Conservation (phyloP, 1,140 invertebrate genomes). For the Tetramorium parvispinum region DNA sequence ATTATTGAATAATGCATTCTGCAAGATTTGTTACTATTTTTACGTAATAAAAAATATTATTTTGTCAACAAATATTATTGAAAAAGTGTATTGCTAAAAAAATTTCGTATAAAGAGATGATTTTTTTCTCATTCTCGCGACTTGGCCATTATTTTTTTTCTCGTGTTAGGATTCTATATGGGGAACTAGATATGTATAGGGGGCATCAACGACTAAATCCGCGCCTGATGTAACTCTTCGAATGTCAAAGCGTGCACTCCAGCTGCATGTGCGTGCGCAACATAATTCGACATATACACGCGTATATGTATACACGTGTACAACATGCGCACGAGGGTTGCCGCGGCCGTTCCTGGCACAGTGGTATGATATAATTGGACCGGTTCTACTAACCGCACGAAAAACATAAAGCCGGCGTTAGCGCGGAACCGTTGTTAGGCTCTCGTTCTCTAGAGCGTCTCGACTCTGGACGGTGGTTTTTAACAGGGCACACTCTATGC, state of each 20-base stretch:
- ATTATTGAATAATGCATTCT: background rate
- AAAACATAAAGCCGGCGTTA: constrained; percentile 68
- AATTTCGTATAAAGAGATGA: background rate
- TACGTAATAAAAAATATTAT: background rate
- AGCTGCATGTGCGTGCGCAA: background rate
- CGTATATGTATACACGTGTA: background rate
- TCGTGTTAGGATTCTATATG: background rate
- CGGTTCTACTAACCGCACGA: constrained; percentile 78
- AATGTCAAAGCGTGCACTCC: constrained; percentile 5
- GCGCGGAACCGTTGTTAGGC: constrained; percentile 72
- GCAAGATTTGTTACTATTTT: background rate
- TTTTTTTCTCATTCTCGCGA: no score
- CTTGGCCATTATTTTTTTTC: background rate
- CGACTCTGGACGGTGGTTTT: constrained; percentile 20
- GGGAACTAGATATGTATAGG: background rate
- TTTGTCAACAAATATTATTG: background rate
- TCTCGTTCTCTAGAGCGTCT: constrained; percentile 20
- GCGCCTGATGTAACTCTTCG: background rate
- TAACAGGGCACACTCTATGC: constrained; percentile 36
- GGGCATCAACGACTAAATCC: background rate
- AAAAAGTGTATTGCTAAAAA: background rate
- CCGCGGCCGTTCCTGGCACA: constrained; percentile 65
- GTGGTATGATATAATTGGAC: constrained; percentile 82
- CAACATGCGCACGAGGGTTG: constrained; percentile 60
- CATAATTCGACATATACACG: constrained; percentile 10